Conservation (phyloP, 1,140 invertebrate species). For the Zaprionus capensis region DNA sequence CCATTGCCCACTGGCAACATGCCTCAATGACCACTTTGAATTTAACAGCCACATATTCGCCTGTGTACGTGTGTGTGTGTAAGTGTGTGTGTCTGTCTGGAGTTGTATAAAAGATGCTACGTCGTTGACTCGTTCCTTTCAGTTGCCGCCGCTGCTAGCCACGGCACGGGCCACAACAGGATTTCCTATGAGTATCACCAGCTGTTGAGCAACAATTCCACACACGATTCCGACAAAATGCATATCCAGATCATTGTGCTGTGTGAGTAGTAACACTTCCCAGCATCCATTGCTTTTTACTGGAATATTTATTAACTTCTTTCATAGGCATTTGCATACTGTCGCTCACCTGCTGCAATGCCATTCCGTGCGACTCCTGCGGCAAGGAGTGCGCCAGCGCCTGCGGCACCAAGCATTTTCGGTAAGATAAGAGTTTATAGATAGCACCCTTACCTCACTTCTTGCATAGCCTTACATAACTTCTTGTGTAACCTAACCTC, state of each 20-base stretch:
- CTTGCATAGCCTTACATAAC: too few relatives aligned
- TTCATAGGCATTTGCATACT: constrained; percentile 60
- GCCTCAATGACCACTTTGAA: constrained; percentile 74
- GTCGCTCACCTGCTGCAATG: constrained; percentile 51
- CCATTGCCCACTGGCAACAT: constrained; percentile 42
- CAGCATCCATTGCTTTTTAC: background rate
- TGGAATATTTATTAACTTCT: background rate
- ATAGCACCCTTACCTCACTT: too few relatives aligned
- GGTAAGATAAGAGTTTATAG: constrained; percentile 48
- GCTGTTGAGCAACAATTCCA: constrained; percentile 38
- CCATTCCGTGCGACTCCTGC: constrained; percentile 86
- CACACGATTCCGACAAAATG: constrained; percentile 42
- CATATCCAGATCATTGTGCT: constrained; percentile 63
- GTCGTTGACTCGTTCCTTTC: constrained; percentile 52
- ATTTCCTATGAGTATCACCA: constrained; percentile 57
- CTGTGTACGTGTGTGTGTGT: constrained; percentile 3
- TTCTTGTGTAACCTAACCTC: too few relatives aligned
- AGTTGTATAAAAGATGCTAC: constrained; percentile 54
- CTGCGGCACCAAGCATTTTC: constrained; percentile 86
- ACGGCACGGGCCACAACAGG: constrained; percentile 20
- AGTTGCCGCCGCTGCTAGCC: constrained; percentile 53
- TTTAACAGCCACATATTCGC: constrained; percentile 9
- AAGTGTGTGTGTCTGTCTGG: background rate
- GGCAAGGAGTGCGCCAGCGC: constrained; percentile 85
- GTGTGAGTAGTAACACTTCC: constrained; percentile 37